A percentile compares a stretch with the other conserved stretches of the same genome.
These are phyloP conservation scores for Heliconius hortense DNA, from an alignment of 2,888 invertebrate genomes.

Conservation along the genomic window DNA sequence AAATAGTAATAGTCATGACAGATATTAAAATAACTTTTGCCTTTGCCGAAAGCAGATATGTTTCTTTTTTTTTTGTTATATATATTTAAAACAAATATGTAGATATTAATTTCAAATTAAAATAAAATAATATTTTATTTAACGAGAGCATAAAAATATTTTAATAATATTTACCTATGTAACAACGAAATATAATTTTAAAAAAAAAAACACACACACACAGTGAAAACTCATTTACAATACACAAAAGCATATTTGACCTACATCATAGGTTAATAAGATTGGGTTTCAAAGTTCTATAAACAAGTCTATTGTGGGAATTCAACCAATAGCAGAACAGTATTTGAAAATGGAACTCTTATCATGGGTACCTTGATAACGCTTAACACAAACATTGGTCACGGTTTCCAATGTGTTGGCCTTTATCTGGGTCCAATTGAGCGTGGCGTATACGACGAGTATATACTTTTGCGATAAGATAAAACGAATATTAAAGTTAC, in stretches of 20 bases:
- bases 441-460: slow-evolving; percentile 51
- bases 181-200: not conserved
- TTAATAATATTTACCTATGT: too few relatives aligned
- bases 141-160: too few relatives aligned
- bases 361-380: slow-evolving; percentile 68
- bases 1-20: too few relatives aligned
- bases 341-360: slow-evolving; percentile 74
- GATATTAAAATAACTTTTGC: too few relatives aligned
- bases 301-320: slow-evolving; percentile 48
- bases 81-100: too few relatives aligned
- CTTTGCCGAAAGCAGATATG: too few relatives aligned
- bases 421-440: slow-evolving; percentile 66
- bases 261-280: slow-evolving; percentile 64
- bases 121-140: too few relatives aligned
- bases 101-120: too few relatives aligned
- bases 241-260: slow-evolving; percentile 44
- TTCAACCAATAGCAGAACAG: slow-evolving; percentile 64
- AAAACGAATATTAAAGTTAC: slow-evolving; percentile 45
- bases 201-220: not conserved
- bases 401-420: slow-evolving; percentile 73
- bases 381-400: slow-evolving; percentile 67
- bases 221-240: not conserved
- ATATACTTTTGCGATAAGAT: slow-evolving; percentile 64
- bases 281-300: slow-evolving; percentile 64
- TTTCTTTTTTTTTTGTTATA: too few relatives aligned